Conservation (phyloP, 2,113 vertebrate genomes). For the Thermophis baileyi region DNA sequence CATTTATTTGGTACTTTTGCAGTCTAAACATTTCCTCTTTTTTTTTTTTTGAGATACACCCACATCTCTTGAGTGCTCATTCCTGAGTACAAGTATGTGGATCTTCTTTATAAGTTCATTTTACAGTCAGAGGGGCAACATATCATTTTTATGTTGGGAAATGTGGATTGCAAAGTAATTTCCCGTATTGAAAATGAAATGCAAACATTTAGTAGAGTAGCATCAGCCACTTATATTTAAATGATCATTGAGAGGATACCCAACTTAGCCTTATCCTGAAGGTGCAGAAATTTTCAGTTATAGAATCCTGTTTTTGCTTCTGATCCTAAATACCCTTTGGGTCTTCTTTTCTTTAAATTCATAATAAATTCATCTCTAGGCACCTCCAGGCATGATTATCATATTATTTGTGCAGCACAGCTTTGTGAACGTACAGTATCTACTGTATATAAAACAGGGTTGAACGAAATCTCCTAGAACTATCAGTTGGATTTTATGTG, state of each 20-base stretch:
- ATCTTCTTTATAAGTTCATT: not conserved
- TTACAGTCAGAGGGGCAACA: not conserved
- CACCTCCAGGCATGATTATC: not conserved
- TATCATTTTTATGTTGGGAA: not conserved
- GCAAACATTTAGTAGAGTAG: not conserved
- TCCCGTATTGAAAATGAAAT: not conserved
- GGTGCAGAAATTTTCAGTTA: not conserved
- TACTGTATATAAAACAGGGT: not conserved
- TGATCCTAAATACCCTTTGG: not conserved
- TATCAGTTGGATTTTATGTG: not conserved
- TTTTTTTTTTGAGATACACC: not conserved
- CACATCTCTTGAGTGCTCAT: not conserved
- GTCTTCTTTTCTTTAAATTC: not conserved
- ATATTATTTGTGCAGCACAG: not conserved
- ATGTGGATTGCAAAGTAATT: not conserved
- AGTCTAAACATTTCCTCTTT: not conserved
- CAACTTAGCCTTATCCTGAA: not conserved
- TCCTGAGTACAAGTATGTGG: not conserved
- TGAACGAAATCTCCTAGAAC: not conserved
- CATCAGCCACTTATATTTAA: not conserved
- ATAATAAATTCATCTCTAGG: not conserved
- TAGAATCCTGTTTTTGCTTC: not conserved
- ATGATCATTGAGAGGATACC: not conserved
- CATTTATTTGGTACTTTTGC: not conserved
- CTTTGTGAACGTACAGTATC: not conserved